phyloP scores from a whole-genome alignment of 2,888 invertebrate species.

The Pachycephus smyrnensis region DNA sequence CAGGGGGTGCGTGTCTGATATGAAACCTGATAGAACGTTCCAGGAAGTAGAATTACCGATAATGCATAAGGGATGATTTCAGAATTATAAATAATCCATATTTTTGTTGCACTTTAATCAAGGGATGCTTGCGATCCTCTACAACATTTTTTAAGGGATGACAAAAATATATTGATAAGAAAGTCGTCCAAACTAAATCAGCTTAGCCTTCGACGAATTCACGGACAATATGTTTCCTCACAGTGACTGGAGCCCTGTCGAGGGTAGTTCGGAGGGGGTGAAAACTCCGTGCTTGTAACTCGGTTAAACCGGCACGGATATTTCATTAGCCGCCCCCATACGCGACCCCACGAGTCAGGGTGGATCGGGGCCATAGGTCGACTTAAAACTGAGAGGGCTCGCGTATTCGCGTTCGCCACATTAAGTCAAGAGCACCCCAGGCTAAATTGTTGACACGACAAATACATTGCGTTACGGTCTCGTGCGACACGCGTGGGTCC shows the following conservation, averaged over 20 bases:
- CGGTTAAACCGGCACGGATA: constrained; percentile 66
- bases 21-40: neutral
- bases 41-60: constrained; percentile 12
- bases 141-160: neutral
- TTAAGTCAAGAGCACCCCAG: constrained; percentile 54
- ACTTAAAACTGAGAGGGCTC: constrained; percentile 16
- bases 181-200: constrained; percentile 1
- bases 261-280: constrained; percentile 39
- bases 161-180: constrained; percentile 10
- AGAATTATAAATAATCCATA: neutral
- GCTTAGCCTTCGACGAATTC: constrained; percentile 34
- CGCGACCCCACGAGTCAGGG: constrained; percentile 28
- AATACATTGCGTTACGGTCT: constrained; percentile 58
- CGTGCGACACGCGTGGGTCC: constrained; percentile 33
- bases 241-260: constrained; percentile 25
- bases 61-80: constrained; percentile 33
- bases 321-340: constrained; percentile 63
- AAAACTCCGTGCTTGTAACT: constrained; percentile 53
- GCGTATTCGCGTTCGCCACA: constrained; percentile 41
- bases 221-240: constrained; percentile 65
- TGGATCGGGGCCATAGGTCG: constrained; percentile 20
- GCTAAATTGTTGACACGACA: constrained; percentile 64
- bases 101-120: neutral
- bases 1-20: constrained; percentile 31
- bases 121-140: neutral